Conservation (phyloP, 2,888 invertebrate genomes). For the Phytoseiulus persimilis region DNA sequence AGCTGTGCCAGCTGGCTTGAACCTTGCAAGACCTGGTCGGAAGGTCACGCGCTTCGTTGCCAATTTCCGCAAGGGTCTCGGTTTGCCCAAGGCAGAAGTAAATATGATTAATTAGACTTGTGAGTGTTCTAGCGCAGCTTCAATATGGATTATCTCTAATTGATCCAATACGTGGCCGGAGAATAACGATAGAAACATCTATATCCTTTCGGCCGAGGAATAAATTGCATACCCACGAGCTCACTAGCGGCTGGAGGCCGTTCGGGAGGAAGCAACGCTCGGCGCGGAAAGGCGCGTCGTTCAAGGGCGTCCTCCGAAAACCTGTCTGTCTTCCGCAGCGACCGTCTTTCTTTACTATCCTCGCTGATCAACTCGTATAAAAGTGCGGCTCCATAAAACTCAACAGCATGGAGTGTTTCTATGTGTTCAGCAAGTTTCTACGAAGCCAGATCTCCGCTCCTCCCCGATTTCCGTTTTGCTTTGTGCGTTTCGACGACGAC, state of each 20-base stretch:
- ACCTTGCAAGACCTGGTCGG: background rate
- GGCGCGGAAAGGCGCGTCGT: background rate
- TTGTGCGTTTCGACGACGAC: background rate
- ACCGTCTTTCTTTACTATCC: background rate
- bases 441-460: background rate
- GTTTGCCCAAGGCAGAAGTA: background rate
- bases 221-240: background rate
- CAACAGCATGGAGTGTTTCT: background rate
- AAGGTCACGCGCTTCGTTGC: background rate
- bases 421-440: background rate
- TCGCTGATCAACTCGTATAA: background rate
- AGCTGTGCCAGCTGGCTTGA: background rate
- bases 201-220: background rate
- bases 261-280: background rate
- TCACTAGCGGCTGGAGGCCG: background rate
- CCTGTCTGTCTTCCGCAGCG: background rate
- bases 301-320: background rate
- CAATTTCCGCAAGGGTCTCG: background rate
- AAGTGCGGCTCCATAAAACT: background rate
- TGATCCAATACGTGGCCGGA: background rate
- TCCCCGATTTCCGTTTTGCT: background rate
- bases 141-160: conserved; percentile 5
- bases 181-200: background rate
- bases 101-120: background rate
- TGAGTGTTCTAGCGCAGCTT: background rate